A percentile compares a stretch with the other conserved stretches of the same genome.
These are phyloP conservation scores for Corticium candelabrum DNA, from an alignment of 37 sponge, comb jelly and placozoan species.

Conservation along the genomic window DNA sequence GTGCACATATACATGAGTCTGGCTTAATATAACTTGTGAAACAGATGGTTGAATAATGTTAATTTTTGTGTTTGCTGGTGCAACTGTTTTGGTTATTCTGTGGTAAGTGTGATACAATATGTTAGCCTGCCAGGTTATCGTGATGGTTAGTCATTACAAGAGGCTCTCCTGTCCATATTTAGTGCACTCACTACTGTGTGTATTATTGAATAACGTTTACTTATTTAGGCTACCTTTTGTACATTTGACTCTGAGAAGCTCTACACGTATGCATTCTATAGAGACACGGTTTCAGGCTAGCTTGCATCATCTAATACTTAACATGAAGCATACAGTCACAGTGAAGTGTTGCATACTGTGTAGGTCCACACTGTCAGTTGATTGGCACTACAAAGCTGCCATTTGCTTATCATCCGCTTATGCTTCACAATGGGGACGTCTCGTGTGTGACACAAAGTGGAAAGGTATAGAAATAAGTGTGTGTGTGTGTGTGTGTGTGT, in stretches of 20 bases:
- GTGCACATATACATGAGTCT: too few relatives aligned
- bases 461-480: conserved; percentile 28
- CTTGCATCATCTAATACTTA: too few relatives aligned
- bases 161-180: too few relatives aligned
- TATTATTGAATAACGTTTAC: background rate
- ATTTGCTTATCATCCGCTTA: conserved; percentile 77
- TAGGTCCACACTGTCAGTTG: conserved; percentile 51
- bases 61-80: too few relatives aligned
- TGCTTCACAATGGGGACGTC: conserved; percentile 85
- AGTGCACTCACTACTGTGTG: background rate
- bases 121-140: too few relatives aligned
- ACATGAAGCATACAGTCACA: conserved; percentile 8
- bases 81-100: too few relatives aligned
- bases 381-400: conserved; percentile 76
- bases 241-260: conserved; percentile 51
- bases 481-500: background rate
- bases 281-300: conserved; percentile 68
- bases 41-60: too few relatives aligned
- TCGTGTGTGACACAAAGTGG: conserved; percentile 82
- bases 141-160: too few relatives aligned
- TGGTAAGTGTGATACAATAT: too few relatives aligned
- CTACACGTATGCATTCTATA: conserved; percentile 63
- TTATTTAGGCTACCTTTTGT: conserved; percentile 55
- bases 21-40: too few relatives aligned
- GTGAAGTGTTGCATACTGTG: background rate